Percentiles rank a stretch among this genome's conserved stretches.
Conservation (phyloP, 2,113 vertebrate genomes). For the Thamnophis sirtalis region DNA sequence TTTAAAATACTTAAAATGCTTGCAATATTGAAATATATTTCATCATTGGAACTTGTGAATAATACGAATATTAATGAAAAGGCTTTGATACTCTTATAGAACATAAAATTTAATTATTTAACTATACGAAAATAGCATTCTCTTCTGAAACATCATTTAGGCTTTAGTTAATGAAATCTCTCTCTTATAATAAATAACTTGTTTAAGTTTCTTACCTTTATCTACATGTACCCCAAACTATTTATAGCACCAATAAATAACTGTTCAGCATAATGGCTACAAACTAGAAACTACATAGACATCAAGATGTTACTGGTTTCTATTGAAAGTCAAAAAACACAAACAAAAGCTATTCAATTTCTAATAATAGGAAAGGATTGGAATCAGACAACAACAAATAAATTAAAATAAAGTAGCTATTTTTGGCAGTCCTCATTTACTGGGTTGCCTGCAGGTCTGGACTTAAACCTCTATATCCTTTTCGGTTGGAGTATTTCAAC, state of each 20-base stretch:
- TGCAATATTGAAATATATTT: neutral
- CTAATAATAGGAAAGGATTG: neutral
- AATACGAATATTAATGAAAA: conserved; percentile 15
- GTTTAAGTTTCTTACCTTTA: conserved; percentile 13
- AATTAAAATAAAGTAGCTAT: neutral
- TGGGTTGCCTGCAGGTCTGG: neutral
- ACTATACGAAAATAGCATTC: conserved; percentile 24
- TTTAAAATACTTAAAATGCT: neutral
- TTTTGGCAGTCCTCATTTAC: neutral
- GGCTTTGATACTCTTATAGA: neutral
- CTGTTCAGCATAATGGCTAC: neutral
- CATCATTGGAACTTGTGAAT: conserved; percentile 15
- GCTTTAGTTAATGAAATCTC: conserved; percentile 47
- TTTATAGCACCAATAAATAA: neutral
- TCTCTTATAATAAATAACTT: conserved; percentile 30
- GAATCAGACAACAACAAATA: neutral
- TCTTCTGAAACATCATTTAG: conserved; percentile 38
- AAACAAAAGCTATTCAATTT: neutral
- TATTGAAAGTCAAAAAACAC: neutral
- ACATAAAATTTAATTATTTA: conserved; percentile 12
- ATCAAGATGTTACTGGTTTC: neutral
- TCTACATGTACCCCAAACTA: conserved; percentile 13
- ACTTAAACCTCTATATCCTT: fast-evolving
- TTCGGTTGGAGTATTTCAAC: neutral
- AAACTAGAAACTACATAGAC: neutral